Conservation (phyloP, 1,140 invertebrate genomes). For the Drosophila willistoni region DNA sequence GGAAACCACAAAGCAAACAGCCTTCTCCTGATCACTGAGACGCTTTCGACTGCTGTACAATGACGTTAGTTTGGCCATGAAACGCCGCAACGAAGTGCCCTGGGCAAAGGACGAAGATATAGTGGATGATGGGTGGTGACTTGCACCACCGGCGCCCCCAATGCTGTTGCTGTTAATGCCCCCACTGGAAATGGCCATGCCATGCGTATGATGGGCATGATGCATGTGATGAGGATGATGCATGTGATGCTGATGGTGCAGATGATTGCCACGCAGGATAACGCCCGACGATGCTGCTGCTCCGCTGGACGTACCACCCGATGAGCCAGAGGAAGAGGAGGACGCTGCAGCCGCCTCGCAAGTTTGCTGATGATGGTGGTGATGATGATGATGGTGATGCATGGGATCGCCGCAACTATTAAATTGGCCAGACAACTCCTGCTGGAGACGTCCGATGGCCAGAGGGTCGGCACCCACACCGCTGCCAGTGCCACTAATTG, state of each 20-base stretch:
- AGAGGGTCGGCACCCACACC: constrained; percentile 58
- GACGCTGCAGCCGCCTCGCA: constrained; percentile 16
- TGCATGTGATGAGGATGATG: constrained; percentile 73
- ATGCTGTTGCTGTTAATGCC: constrained; percentile 11
- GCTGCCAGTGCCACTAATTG: constrained; percentile 62
- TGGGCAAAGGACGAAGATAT: constrained; percentile 40
- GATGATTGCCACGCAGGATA: constrained; percentile 46
- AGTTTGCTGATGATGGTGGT: constrained; percentile 72
- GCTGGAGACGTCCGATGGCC: constrained; percentile 61
- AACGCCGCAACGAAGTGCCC: constrained; percentile 51
- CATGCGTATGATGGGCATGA: constrained; percentile 62
- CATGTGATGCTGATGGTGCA: constrained; percentile 66
- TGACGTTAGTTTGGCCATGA: constrained; percentile 58
- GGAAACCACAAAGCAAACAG: constrained; percentile 77
- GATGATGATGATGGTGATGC: constrained; percentile 79
- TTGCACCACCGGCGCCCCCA: background rate
- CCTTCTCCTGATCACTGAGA: constrained; percentile 78
- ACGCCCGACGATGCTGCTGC: constrained; percentile 19
- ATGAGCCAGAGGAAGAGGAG: background rate
- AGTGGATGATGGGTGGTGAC: constrained; percentile 13
- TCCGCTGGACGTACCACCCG: constrained; percentile 12
- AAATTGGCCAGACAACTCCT: constrained; percentile 63
- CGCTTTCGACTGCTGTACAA: constrained; percentile 76
- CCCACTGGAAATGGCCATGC: constrained; percentile 12
- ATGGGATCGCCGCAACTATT: constrained; percentile 73